Evolutionary conservation across 2,888 invertebrate species (phyloP).

Genomic region (Actias luna): DNA sequence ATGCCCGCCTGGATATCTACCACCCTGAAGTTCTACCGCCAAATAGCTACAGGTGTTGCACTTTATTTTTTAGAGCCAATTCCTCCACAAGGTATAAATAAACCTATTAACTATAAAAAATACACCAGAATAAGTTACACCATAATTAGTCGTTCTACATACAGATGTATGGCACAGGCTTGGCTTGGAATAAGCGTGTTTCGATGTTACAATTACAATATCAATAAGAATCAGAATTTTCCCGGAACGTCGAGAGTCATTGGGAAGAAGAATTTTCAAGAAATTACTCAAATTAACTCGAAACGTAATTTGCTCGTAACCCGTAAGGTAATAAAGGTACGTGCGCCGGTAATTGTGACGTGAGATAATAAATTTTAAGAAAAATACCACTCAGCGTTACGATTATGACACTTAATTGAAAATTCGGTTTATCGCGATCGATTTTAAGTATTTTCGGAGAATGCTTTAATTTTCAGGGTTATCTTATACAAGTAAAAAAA

Average conservation of each 20-base stretch:
- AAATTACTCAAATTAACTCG: constrained; percentile 23
- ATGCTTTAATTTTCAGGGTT: constrained; percentile 24
- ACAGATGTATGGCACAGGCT: too few relatives aligned
- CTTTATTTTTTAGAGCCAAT: too few relatives aligned
- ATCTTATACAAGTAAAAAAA: background rate
- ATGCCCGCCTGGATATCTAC: too few relatives aligned
- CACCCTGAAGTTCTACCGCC: too few relatives aligned
- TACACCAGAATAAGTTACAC: too few relatives aligned
- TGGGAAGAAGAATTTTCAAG: background rate
- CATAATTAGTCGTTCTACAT: too few relatives aligned
- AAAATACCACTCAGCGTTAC: constrained; percentile 50
- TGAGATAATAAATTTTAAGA: constrained; percentile 70
- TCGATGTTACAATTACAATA: background rate
- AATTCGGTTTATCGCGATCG: constrained; percentile 69
- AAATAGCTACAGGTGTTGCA: too few relatives aligned
- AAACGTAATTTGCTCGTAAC: constrained; percentile 20
- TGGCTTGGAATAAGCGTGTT: background rate
- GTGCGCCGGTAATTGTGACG: constrained; percentile 55
- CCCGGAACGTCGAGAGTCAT: background rate
- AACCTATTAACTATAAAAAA: too few relatives aligned
- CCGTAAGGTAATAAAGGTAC: constrained; percentile 48
- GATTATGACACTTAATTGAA: constrained; percentile 80
- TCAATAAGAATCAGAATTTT: background rate
- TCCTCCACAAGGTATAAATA: too few relatives aligned
- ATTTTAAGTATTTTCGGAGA: constrained; percentile 74